Conservation (phyloP, 2,888 invertebrate genomes). For the Saturnia pavonia region DNA sequence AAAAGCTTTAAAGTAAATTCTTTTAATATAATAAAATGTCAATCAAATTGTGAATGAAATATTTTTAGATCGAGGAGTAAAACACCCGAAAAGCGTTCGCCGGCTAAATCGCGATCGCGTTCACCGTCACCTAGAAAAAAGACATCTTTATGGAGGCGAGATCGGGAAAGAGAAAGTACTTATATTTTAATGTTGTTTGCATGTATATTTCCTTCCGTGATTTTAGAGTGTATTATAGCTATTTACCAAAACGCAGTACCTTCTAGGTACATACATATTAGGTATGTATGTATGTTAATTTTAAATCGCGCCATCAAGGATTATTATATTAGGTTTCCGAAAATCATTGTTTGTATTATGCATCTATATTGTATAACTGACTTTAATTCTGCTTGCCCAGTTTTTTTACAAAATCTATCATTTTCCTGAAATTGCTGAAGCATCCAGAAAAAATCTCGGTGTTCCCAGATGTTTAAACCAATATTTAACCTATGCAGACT, state of each 20-base stretch:
- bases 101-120: conserved; percentile 73
- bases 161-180: conserved; percentile 58
- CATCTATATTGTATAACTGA: no score
- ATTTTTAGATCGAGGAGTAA: conserved; percentile 65
- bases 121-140: conserved; percentile 73
- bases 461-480: neutral
- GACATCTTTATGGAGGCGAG: conserved; percentile 59
- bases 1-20: neutral
- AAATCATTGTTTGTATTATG: no score
- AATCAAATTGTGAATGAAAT: neutral
- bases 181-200: conserved; percentile 5
- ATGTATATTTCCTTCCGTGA: neutral
- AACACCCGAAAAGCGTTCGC: conserved; percentile 73
- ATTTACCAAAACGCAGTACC: neutral
- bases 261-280: neutral
- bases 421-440: neutral
- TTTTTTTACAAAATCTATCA: neutral
- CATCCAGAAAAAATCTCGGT: no score
- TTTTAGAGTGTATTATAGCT: no score
- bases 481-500: neutral
- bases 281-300: neutral
- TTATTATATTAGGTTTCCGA: neutral
- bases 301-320: neutral
- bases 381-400: neutral
- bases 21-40: neutral